Conservation (phyloP, 1,140 invertebrate genomes). For the Diabrotica virgifera region DNA sequence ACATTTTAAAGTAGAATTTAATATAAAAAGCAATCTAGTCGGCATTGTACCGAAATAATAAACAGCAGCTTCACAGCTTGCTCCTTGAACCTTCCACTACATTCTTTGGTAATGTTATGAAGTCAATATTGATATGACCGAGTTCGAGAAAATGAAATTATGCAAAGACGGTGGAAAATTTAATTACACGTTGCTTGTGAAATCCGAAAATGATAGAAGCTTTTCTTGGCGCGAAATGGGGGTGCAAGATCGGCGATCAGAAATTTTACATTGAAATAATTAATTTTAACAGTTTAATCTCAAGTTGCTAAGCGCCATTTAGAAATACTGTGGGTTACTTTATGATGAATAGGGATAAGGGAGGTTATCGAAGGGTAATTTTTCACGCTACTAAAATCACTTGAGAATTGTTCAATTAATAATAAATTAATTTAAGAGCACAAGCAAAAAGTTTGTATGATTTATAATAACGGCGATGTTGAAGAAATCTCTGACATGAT, state of each 20-base stretch:
- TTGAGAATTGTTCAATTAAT: too few relatives aligned
- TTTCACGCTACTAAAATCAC: too few relatives aligned
- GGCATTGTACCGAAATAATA: too few relatives aligned
- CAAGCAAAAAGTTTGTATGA: too few relatives aligned
- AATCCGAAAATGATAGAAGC: neutral
- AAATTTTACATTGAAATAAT: slow-evolving; percentile 1
- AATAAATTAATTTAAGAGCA: too few relatives aligned
- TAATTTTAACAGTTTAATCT: neutral
- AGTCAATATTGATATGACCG: neutral
- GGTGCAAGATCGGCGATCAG: neutral
- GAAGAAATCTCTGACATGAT: too few relatives aligned
- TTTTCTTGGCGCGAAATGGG: neutral
- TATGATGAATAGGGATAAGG: neutral
- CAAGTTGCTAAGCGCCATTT: neutral
- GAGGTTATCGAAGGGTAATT: neutral
- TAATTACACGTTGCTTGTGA: neutral
- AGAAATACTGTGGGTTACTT: neutral
- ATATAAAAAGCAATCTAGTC: too few relatives aligned
- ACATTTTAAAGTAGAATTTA: too few relatives aligned
- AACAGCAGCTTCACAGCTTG: too few relatives aligned
- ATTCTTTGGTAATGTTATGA: neutral
- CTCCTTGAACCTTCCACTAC: neutral
- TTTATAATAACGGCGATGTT: too few relatives aligned
- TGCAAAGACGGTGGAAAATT: slow-evolving; percentile 1
- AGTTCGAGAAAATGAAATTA: neutral